Percentiles rank a stretch among this genome's conserved stretches.
Conservation (phyloP, 2,113 vertebrate species). For the Aythya baeri region DNA sequence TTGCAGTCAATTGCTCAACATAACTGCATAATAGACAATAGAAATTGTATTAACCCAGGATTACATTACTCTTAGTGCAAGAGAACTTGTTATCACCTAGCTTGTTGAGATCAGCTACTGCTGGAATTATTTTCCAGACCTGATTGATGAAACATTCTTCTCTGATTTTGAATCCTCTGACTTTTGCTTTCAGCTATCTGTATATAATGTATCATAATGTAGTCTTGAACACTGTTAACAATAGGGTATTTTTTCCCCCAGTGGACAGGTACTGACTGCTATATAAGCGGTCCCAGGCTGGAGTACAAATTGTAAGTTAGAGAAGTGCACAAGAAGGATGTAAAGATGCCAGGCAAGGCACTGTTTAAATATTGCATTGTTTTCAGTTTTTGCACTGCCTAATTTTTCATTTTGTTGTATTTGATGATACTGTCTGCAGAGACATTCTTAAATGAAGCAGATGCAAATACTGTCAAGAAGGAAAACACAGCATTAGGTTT, state of each 20-base stretch:
- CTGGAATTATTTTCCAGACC: conserved; percentile 66
- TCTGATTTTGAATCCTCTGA: conserved; percentile 61
- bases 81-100: conserved; percentile 40
- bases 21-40: conserved; percentile 40
- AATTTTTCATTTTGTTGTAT: conserved; percentile 63
- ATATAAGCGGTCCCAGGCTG: conserved; percentile 57
- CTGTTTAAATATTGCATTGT: conserved; percentile 61
- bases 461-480: conserved; percentile 22
- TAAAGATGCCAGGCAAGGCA: conserved; percentile 60
- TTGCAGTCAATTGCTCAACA: conserved; percentile 53
- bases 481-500: conserved; percentile 31
- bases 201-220: conserved; percentile 80
- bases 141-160: conserved; percentile 75
- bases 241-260: conserved; percentile 56
- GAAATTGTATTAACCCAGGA: conserved; percentile 56
- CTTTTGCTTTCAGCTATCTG: conserved; percentile 69
- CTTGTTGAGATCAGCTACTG: conserved; percentile 74
- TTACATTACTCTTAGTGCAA: conserved; percentile 64
- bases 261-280: conserved; percentile 68
- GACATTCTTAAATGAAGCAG: conserved; percentile 43
- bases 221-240: conserved; percentile 79
- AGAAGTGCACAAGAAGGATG: conserved; percentile 61
- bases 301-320: conserved; percentile 61
- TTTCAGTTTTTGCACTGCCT: conserved; percentile 65
- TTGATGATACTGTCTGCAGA: conserved; percentile 17